A percentile compares a stretch with the other conserved stretches of the same genome.
phyloP scores from a whole-genome alignment of 2,797 vertebrate genomes.

The Clamator glandarius region DNA sequence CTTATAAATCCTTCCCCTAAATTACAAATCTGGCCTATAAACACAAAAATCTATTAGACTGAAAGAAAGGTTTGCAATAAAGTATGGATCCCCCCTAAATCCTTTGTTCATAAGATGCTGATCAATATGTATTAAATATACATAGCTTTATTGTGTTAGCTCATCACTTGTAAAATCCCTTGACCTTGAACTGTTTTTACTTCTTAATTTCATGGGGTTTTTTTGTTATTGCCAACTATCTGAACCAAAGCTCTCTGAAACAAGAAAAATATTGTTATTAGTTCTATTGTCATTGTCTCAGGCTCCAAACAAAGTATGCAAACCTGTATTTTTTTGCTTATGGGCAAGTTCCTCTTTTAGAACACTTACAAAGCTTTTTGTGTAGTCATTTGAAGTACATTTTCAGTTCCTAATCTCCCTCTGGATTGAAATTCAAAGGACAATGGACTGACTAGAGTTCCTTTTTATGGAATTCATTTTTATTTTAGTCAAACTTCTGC shows the following conservation, averaged over 20 bases:
- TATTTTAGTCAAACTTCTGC: not conserved
- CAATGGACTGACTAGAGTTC: not conserved
- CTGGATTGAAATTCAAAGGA: slow-evolving; percentile 5
- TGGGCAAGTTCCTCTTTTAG: not conserved
- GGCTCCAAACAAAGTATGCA: not conserved
- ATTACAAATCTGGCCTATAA: slow-evolving; percentile 37
- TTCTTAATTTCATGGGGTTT: not conserved
- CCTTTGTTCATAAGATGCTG: slow-evolving; percentile 24
- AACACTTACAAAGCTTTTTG: slow-evolving; percentile 1
- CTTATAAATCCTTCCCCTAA: slow-evolving; percentile 26
- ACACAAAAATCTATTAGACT: slow-evolving; percentile 21
- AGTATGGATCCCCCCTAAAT: slow-evolving; percentile 42
- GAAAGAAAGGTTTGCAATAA: slow-evolving; percentile 44
- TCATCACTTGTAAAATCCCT: slow-evolving; percentile 16
- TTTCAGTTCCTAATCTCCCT: not conserved
- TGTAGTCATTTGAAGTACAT: not conserved
- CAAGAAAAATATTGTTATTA: not conserved
- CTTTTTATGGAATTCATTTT: not conserved
- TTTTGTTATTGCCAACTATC: not conserved
- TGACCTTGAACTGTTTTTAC: slow-evolving; percentile 21
- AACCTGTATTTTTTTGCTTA: not conserved
- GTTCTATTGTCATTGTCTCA: not conserved
- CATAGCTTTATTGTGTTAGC: not conserved
- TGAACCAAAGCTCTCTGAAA: not conserved
- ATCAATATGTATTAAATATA: slow-evolving; percentile 33